These are phyloP conservation scores for Ovis canadensis DNA, from an alignment of 2,113 vertebrate species.

Conservation along the genomic window DNA sequence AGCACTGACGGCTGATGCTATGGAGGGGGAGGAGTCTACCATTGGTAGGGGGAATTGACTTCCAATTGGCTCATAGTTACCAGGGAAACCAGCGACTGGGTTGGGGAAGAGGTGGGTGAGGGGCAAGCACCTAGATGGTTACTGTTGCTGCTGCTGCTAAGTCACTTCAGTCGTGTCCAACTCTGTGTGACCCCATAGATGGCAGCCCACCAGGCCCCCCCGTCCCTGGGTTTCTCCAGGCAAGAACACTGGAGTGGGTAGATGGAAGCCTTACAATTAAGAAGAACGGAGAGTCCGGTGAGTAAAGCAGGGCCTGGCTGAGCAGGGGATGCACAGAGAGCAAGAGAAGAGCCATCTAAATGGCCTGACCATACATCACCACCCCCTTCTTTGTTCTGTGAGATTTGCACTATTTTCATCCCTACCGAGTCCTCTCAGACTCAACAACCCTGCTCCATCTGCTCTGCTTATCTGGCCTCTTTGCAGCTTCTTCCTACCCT, in stretches of 20 bases:
- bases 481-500: not conserved
- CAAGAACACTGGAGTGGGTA: too few relatives aligned
- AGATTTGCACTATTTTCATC: not conserved
- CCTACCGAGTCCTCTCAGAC: not conserved
- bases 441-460: not conserved
- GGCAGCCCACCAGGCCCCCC: too few relatives aligned
- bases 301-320: not conserved
- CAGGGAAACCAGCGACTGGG: not conserved
- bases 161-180: too few relatives aligned
- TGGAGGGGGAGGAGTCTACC: not conserved
- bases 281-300: not conserved
- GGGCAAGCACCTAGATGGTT: not conserved
- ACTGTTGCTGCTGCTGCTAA: too few relatives aligned
- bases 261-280: not conserved
- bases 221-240: too few relatives aligned
- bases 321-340: not conserved
- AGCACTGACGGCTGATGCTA: not conserved
- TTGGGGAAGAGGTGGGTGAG: fast-evolving
- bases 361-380: not conserved
- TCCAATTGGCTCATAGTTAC: not conserved
- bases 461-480: not conserved
- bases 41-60: too few relatives aligned
- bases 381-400: not conserved
- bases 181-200: too few relatives aligned
- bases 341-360: not conserved